Evolutionary conservation across 2,888 invertebrate genomes (phyloP).

Genomic region (Oasisia sp.): DNA sequence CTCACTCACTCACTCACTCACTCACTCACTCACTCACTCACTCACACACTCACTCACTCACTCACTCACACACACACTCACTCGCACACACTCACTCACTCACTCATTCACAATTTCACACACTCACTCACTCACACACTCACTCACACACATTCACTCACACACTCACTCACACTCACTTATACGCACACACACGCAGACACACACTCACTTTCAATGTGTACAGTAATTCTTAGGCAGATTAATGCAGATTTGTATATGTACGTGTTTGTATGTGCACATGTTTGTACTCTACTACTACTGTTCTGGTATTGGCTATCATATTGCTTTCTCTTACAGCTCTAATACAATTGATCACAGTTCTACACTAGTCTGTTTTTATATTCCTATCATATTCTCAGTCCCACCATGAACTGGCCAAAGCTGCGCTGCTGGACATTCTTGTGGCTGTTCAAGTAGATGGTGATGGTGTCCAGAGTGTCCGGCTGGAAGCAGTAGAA

Average conservation of each 20-base stretch:
- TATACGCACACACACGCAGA: background rate
- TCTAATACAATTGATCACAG: too few species aligned
- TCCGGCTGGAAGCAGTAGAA: slow-evolving; percentile 38
- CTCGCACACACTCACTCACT: background rate
- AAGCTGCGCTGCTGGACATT: slow-evolving; percentile 33
- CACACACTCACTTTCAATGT: too few species aligned
- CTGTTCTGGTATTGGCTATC: too few species aligned
- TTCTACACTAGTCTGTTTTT: too few species aligned
- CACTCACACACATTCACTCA: background rate
- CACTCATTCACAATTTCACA: background rate
- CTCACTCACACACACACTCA: background rate
- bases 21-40: background rate
- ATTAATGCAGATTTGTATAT: too few species aligned
- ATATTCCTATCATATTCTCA: too few species aligned
- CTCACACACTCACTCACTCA: background rate
- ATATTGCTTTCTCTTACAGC: too few species aligned
- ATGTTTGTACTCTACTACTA: too few species aligned
- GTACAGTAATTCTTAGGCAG: too few species aligned
- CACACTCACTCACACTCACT: background rate
- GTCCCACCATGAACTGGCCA: slow-evolving; percentile 39
- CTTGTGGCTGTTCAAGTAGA: slow-evolving; percentile 31
- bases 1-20: too few species aligned
- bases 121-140: background rate
- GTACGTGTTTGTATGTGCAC: too few species aligned
- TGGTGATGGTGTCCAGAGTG: slow-evolving; percentile 22